Conservation (phyloP, 2,113 vertebrate genomes). For the Nannobrachium achirus region DNA sequence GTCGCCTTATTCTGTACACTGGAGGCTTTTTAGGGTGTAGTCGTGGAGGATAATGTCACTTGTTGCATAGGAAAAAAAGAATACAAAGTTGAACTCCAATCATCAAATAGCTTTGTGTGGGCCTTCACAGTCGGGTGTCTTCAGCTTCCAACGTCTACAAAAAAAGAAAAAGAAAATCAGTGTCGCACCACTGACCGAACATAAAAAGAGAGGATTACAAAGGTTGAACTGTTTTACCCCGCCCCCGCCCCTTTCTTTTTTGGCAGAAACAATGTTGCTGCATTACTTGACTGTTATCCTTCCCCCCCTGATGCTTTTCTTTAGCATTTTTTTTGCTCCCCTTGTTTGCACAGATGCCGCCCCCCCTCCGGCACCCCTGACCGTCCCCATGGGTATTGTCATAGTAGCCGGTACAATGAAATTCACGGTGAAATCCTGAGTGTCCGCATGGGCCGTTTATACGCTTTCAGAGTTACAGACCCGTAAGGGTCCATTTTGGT, state of each 20-base stretch:
- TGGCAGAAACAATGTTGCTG: conserved; percentile 73
- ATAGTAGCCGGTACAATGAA: conserved; percentile 61
- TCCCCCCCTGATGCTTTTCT: conserved; percentile 74
- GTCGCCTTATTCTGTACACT: conserved; percentile 29
- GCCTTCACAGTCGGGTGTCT: conserved; percentile 48
- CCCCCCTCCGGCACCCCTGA: conserved; percentile 51
- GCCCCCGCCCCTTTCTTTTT: conserved; percentile 55
- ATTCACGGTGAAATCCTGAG: no score
- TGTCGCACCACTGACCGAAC: conserved; percentile 69
- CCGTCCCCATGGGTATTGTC: conserved; percentile 65
- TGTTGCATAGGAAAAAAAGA: conserved; percentile 18
- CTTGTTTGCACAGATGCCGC: conserved; percentile 81
- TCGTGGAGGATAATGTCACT: conserved; percentile 15
- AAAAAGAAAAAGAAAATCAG: conserved; percentile 35
- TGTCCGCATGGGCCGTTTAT: no score
- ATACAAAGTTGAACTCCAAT: not conserved
- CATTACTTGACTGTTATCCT: conserved; percentile 73
- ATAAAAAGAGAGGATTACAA: conserved; percentile 70
- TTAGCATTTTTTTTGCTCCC: conserved; percentile 70
- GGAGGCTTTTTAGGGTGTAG: conserved; percentile 11
- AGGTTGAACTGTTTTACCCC: conserved; percentile 72
- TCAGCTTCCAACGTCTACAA: conserved; percentile 30
- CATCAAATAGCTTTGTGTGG: conserved; percentile 35
- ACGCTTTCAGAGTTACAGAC: no score
- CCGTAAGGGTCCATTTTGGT: no score